Conservation (phyloP, 2,113 vertebrate genomes). For the Sciurus niger region DNA sequence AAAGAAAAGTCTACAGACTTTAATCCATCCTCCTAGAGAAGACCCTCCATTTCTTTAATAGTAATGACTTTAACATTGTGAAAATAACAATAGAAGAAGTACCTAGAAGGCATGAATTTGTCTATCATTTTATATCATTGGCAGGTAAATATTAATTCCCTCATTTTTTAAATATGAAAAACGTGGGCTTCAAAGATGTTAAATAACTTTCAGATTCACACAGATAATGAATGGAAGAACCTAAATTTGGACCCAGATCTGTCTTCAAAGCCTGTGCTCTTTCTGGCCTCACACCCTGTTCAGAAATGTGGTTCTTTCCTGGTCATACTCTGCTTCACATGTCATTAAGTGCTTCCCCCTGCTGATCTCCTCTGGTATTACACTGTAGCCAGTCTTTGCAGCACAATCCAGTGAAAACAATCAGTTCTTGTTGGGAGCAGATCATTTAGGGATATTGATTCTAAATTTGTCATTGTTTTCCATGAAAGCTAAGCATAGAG, state of each 20-base stretch:
- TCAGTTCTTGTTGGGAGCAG: slow-evolving; percentile 75
- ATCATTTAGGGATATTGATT: slow-evolving; percentile 84
- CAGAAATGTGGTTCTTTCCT: neutral
- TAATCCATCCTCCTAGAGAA: neutral
- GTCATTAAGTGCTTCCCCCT: slow-evolving; percentile 62
- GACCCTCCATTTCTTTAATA: neutral
- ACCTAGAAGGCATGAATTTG: neutral
- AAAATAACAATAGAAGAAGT: neutral
- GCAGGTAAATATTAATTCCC: neutral
- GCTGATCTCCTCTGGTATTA: slow-evolving; percentile 29
- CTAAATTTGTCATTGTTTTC: slow-evolving; percentile 81
- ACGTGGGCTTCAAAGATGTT: neutral
- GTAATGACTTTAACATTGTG: neutral
- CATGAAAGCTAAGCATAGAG: slow-evolving; percentile 79
- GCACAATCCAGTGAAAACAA: slow-evolving; percentile 40
- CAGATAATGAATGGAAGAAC: neutral
- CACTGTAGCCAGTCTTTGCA: neutral
- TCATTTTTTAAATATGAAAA: slow-evolving; percentile 49
- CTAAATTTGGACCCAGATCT: neutral
- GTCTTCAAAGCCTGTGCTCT: neutral
- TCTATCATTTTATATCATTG: neutral
- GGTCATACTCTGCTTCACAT: neutral
- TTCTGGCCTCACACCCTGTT: neutral
- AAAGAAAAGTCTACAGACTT: neutral
- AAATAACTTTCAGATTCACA: neutral